Base-by-base conservation (phyloP, 2,888 invertebrate species). In the Leucophenga maculata region DNA sequence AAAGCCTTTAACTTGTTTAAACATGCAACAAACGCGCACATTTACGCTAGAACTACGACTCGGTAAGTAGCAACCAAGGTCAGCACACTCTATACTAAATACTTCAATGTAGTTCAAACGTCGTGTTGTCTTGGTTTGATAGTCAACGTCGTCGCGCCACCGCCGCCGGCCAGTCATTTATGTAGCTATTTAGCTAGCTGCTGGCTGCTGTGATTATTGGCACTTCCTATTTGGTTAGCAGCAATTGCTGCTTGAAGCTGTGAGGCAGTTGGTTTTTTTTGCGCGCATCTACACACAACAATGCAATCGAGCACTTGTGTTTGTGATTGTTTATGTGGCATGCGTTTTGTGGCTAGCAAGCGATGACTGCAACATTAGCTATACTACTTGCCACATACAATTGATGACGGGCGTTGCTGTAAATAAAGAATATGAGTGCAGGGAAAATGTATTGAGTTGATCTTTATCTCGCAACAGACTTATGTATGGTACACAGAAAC, bases 171-270 rank as follows among this genome's bases (percentile, higher is more conserved):
- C 26, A 64, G 20, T 32, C 44, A 46, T 44, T 64, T 72, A 67
- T 67, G 69, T 75, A 77, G 71, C 78, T 39, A 39, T 13, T 50
- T 50, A 18, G 50, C 39, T 50, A 50, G 77, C 70, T 80, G 44
- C 20, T 22, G 14, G 14, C 62, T n/a, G 46, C 76, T 77, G 73
- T 78, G 77, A 77, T 78, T 76, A 76, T 82, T 77, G 77, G 76
- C 80, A 84, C 78, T 83, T 83, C 83, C 83, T 80, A 80, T 80
- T 72, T 70, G 74, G 79, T 80, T 26, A 26, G 26, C 26, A 26
- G 26, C 26, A 26, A 26, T 4, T 26, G 4, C 26, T 26, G 26
- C 26, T 57, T 26, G 57, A 6, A 31, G 31, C 59, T 13, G 54
- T 20, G 18, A 55, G 13, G 54, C 6, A 55, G 16, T 8, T 39